Evolutionary conservation across 2,888 invertebrate species (phyloP).

Genomic region (Heliconius ethilla): DNA sequence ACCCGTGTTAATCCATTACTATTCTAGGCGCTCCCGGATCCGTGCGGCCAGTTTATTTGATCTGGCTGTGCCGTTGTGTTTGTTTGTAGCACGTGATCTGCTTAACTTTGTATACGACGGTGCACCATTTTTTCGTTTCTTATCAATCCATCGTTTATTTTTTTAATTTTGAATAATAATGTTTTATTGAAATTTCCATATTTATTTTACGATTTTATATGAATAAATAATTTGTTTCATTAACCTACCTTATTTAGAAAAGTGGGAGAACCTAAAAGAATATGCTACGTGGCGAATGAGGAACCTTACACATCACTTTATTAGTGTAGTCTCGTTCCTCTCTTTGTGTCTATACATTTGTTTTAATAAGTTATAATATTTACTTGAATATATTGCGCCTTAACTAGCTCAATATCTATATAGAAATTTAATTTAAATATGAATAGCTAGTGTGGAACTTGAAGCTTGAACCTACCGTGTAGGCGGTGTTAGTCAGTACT

Average conservation of each 20-base stretch:
- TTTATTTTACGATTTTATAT: no score
- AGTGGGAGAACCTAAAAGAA: not conserved
- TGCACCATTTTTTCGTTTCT: slow-evolving; percentile 4
- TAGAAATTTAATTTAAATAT: not conserved
- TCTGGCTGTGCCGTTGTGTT: slow-evolving; percentile 49
- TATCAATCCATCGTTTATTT: slow-evolving; percentile 25
- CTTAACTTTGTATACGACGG: slow-evolving; percentile 47
- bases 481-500: slow-evolving; percentile 1
- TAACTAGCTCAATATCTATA: not conserved
- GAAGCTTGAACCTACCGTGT: not conserved
- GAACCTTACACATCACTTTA: not conserved
- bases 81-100: slow-evolving; percentile 60
- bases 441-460: not conserved
- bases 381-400: not conserved
- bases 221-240: no score
- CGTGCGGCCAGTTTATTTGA: slow-evolving; percentile 51
- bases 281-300: not conserved
- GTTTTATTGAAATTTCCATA: no score
- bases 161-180: slow-evolving; percentile 27
- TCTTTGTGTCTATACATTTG: not conserved
- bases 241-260: no score
- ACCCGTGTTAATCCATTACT: slow-evolving; percentile 54
- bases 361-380: not conserved
- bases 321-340: not conserved
- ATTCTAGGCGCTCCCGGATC: slow-evolving; percentile 56